Conservation (phyloP, 2,797 vertebrate species). For the Xerus rutilus region DNA sequence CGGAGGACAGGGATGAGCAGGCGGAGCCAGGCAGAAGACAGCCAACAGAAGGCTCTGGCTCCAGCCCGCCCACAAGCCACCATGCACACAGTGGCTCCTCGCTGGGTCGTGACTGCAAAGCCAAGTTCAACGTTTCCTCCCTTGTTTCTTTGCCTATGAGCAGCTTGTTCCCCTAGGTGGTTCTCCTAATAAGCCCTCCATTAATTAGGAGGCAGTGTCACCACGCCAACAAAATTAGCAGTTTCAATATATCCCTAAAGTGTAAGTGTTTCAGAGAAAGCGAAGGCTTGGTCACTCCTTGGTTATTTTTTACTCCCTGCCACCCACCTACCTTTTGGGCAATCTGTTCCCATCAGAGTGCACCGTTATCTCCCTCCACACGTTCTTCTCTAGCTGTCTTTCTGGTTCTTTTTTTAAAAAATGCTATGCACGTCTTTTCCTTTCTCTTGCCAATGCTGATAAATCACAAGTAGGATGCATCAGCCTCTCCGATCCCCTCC, state of each 20-base stretch:
- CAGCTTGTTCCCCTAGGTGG: not conserved
- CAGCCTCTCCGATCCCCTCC: not conserved
- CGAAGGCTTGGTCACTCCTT: conserved; percentile 63
- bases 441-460: not conserved
- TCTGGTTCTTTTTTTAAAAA: conserved; percentile 24
- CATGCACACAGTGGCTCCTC: conserved; percentile 15
- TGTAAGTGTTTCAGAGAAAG: conserved; percentile 72
- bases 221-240: conserved; percentile 74
- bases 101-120: not conserved
- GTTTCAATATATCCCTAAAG: conserved; percentile 67
- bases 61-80: not conserved
- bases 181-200: conserved; percentile 59
- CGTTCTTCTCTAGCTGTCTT: not conserved
- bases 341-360: conserved; percentile 53
- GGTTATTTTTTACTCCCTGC: conserved; percentile 54
- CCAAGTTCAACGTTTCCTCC: not conserved
- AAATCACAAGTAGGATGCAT: not conserved
- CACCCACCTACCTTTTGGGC: conserved; percentile 71
- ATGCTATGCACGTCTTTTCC: not conserved
- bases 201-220: conserved; percentile 33
- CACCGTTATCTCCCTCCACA: not conserved
- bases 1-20: not conserved
- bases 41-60: conserved; percentile 17
- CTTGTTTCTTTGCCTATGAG: conserved; percentile 4
- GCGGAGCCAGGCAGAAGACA: not conserved